phyloP scores from a whole-genome alignment of 1,140 invertebrate species.

The Marisa cornuarietis region DNA sequence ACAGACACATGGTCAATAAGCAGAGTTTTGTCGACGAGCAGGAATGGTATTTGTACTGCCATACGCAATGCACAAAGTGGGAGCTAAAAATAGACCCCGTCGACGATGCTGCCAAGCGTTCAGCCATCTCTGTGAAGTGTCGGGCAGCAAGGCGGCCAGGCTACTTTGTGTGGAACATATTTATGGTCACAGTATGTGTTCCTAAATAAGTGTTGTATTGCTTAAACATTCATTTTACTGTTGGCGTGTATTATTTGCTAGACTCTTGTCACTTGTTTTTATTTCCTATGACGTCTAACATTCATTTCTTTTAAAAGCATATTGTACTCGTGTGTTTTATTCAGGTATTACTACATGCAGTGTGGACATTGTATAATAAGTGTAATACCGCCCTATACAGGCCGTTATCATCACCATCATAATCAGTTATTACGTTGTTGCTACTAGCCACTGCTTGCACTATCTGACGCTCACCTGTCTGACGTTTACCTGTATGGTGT shows the following conservation, averaged over 20 bases:
- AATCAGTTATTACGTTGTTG: not conserved
- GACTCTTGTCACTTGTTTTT: no score
- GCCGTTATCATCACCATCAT: not conserved
- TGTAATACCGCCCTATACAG: not conserved
- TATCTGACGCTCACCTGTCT: not conserved
- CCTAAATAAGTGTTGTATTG: not conserved
- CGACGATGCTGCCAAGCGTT: constrained; percentile 57
- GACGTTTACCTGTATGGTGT: not conserved
- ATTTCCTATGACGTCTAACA: no score
- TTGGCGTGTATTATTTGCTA: constrained; percentile 2
- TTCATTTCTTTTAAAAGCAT: no score
- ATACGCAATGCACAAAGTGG: constrained; percentile 61
- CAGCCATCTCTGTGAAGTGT: constrained; percentile 63
- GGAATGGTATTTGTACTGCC: constrained; percentile 65
- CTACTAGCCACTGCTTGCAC: no score
- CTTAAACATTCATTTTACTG: not conserved
- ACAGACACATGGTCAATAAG: constrained; percentile 62
- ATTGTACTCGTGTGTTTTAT: no score
- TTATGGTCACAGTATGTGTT: constrained; percentile 62
- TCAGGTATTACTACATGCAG: not conserved
- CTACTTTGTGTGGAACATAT: constrained; percentile 67
- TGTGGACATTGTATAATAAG: not conserved
- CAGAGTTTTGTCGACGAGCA: constrained; percentile 66
- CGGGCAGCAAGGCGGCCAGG: constrained; percentile 61
- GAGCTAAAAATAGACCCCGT: constrained; percentile 61